Evolutionary conservation across 2,888 invertebrate species (phyloP), one percentile per base, ranked within the genome.

Genomic region (Nomada flava): DNA sequence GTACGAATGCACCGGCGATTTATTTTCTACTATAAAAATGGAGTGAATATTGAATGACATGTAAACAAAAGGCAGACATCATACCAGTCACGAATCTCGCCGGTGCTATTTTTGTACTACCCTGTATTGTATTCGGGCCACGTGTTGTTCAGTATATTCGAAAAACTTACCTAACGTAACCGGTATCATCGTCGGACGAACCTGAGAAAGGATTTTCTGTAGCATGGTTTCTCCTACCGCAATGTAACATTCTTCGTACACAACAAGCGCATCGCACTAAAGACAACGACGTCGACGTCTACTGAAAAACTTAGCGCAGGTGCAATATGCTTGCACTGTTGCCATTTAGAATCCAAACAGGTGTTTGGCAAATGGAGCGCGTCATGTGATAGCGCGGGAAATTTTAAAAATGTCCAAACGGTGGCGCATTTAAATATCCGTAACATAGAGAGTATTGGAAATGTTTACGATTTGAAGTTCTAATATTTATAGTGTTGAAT

Each of bases 31-130:
- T 4, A 18, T 36, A 71, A 63, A 74, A 71, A 71, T 64, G 50
- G 23, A 20, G 23, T 2, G 36, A 76, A 73, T 29, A 47, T 69
- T 65, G 11, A 20, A 44, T 65, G 64, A 53, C 69, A 80, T 78
- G 85, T 87, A 87, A 85, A 87, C 86, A 87, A 87, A 75, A 36
- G 29, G n/a, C 36, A n/a, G 29, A 36, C 18, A 76, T 52, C 20
- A 18, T 36, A 55, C 53, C 20, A 71, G 63, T 57, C 9, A 44
- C 10, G 29, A 53, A 20, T 64, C 44, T 50, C 47, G 60, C 79
- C 82, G 82, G 77, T 72, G 20, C 20, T 50, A 26, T 18, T 44
- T 63, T 74, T 2, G 44, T 52, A 20, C 11, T 36, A 23, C 4
- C n/a, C 57, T 29, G 26, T 65, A 63, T 64, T 63, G 18, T 60